phyloP scores from a whole-genome alignment of 2,888 invertebrate species.

The Ochropleura plecta region DNA sequence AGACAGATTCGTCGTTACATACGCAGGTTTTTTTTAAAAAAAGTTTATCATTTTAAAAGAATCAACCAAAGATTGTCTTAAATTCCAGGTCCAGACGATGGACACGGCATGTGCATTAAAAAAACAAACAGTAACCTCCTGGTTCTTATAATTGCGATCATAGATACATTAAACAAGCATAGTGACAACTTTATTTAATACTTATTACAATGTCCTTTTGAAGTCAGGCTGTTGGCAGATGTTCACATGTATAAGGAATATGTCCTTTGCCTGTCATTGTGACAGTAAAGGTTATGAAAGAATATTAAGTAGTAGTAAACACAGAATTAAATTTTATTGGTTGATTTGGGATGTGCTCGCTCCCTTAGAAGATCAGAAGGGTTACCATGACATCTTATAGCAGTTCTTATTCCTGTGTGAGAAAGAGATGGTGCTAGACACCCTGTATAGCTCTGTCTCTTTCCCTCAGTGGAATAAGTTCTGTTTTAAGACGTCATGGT shows the following conservation, averaged over 20 bases:
- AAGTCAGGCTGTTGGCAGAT: constrained; percentile 7
- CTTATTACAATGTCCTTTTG: not conserved
- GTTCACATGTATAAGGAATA: constrained; percentile 7
- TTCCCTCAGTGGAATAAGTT: no score
- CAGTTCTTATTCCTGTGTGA: no score
- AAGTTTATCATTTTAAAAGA: not conserved
- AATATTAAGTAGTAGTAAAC: not conserved
- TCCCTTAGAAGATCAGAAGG: no score
- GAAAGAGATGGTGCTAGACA: no score
- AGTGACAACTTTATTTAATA: constrained; percentile 1
- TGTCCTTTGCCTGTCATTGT: not conserved
- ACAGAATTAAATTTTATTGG: not conserved
- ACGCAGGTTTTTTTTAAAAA: not conserved
- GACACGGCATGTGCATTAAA: not conserved
- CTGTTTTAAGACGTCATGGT: no score
- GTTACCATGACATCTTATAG: no score
- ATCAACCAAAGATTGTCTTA: not conserved
- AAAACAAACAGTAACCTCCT: not conserved
- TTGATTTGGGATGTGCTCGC: no score
- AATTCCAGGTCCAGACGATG: not conserved
- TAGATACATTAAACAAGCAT: not conserved
- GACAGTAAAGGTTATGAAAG: constrained; percentile 22
- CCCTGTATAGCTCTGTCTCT: no score
- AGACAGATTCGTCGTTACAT: not conserved
- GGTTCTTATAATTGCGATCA: not conserved